phyloP scores from a whole-genome alignment of 2,113 vertebrate genomes.

The Scophthalmus maximus region DNA sequence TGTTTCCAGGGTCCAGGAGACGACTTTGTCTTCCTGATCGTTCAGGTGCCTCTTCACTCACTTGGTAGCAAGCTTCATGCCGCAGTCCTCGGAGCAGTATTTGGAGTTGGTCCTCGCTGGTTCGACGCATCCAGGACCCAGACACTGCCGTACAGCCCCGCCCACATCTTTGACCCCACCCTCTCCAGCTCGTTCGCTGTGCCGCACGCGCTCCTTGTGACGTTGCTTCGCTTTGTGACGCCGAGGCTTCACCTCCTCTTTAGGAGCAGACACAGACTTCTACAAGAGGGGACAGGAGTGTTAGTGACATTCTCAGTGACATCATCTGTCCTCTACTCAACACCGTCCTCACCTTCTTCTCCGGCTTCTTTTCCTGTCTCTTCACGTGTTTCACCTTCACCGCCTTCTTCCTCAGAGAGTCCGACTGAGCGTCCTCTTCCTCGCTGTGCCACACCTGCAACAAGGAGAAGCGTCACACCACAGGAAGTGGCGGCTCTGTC shows the following conservation, averaged over 20 bases:
- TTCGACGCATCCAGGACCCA: conserved; percentile 90
- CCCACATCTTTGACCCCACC: conserved; percentile 79
- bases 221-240: conserved; percentile 91
- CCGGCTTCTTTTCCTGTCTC: conserved; percentile 88
- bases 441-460: conserved; percentile 90
- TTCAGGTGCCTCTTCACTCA: conserved; percentile 65
- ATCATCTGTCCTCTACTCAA: no score
- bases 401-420: conserved; percentile 88
- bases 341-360: conserved; percentile 84
- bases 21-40: not conserved
- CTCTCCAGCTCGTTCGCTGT: conserved; percentile 82
- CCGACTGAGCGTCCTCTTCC: conserved; percentile 85
- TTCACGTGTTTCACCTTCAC: conserved; percentile 95
- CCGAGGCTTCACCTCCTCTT: conserved; percentile 85
- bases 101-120: conserved; percentile 85
- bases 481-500: not conserved
- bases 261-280: conserved; percentile 66
- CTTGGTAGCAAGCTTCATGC: conserved; percentile 95
- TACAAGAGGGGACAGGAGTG: conserved; percentile 3
- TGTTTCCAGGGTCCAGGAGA: not conserved
- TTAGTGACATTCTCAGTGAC: conserved; percentile 37
- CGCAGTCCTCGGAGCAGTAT: conserved; percentile 94
- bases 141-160: conserved; percentile 86
- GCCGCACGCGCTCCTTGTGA: conserved; percentile 87
- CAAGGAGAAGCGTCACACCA: conserved; percentile 6